These are phyloP conservation scores for Diuraphis noxia DNA, from an alignment of 1,140 invertebrate species.

Conservation along the genomic window DNA sequence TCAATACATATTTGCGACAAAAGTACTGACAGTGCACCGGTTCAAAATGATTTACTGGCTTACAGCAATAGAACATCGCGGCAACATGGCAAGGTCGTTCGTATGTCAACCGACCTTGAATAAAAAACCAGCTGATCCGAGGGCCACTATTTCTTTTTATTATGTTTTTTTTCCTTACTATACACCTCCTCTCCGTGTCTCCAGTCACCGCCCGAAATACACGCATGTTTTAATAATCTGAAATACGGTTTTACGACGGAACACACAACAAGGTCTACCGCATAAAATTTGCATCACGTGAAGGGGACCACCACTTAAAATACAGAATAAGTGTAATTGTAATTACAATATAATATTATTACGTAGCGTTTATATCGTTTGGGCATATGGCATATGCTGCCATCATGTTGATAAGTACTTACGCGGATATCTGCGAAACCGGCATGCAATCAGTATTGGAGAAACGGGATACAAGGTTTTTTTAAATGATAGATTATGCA, in stretches of 20 bases:
- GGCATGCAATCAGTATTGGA: not conserved
- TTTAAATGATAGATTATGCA: not conserved
- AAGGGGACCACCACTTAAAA: not conserved
- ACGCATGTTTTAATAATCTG: constrained; percentile 7
- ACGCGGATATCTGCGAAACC: not conserved
- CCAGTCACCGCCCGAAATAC: not conserved
- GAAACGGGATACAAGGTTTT: not conserved
- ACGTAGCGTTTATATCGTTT: not conserved
- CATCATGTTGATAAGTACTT: not conserved
- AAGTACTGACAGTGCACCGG: constrained; percentile 33
- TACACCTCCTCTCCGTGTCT: not conserved
- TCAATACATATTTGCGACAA: constrained; percentile 10
- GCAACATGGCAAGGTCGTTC: constrained; percentile 49
- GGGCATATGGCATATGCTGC: not conserved
- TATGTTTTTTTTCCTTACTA: not conserved
- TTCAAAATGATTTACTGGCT: constrained; percentile 44
- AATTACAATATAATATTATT: not conserved
- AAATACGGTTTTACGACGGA: not conserved
- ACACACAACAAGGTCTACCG: constrained; percentile 29
- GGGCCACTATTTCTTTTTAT: constrained; percentile 28
- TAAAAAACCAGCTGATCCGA: constrained; percentile 37
- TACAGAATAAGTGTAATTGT: not conserved
- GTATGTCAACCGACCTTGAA: constrained; percentile 53
- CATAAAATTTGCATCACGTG: not conserved
- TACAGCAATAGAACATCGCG: constrained; percentile 28